phyloP scores from a whole-genome alignment of 1,140 invertebrate species.

The Halyomorpha halys region DNA sequence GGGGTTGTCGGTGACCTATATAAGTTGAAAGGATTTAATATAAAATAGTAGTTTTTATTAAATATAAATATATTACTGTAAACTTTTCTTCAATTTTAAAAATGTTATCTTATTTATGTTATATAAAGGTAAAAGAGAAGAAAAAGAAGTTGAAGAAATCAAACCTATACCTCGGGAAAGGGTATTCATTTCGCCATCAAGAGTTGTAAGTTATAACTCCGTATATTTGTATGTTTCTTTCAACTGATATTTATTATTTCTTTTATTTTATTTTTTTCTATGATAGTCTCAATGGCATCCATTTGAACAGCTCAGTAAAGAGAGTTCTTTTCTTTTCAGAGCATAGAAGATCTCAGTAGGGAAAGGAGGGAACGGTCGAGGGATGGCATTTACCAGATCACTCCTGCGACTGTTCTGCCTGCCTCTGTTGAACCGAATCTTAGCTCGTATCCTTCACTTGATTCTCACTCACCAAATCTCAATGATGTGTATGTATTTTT shows the following conservation, averaged over 20 bases:
- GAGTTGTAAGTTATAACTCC: conserved; percentile 9
- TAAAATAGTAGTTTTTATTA: no score
- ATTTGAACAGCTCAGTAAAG: no score
- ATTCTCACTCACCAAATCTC: conserved; percentile 35
- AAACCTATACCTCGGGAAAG: conserved; percentile 22
- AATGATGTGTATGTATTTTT: conserved; percentile 24
- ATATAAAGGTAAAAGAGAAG: conserved; percentile 3
- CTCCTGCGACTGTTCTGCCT: conserved; percentile 32
- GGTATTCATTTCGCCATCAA: conserved; percentile 1
- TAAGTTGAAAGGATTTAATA: no score
- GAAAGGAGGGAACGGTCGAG: conserved; percentile 11
- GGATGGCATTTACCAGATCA: conserved; percentile 32
- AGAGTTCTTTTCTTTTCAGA: not conserved
- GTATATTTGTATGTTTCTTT: not conserved
- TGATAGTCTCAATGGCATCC: not conserved
- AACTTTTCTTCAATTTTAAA: no score
- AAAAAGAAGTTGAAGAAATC: conserved; percentile 19
- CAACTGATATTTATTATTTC: no score
- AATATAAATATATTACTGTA: no score
- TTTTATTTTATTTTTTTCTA: not conserved
- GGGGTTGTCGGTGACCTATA: no score
- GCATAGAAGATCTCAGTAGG: not conserved
- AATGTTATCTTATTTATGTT: not conserved
- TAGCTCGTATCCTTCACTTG: conserved; percentile 32
- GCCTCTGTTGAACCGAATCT: not conserved